Base-by-base conservation (phyloP, 1,140 invertebrate species). In the Steinernema feltiae region DNA sequence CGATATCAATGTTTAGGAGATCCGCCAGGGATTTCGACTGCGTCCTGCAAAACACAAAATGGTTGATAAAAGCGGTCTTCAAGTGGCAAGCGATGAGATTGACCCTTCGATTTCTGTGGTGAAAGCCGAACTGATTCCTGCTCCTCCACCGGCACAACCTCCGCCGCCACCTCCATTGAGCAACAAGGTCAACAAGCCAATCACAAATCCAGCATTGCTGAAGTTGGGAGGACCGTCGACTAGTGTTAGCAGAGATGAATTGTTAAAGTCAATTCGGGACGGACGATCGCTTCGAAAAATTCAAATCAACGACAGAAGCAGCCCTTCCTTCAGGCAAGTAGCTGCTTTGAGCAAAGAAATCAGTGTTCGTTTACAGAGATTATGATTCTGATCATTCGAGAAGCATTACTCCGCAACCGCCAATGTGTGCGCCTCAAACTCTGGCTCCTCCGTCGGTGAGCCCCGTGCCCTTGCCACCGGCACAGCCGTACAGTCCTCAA, bases 11-110 rank as follows among this genome's bases (percentile, higher is more conserved):
- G n/a, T 46, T 46, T 46, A 63, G 53, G 53, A 63, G 24, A 63
- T 63, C 53, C 53, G 53, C 53, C 53, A 63, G 12, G 53, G 53
- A 27, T 63, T 63, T 21, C 12, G 24, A 7, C 53, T 63, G 53
- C 53, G 53, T 63, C 53, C 53, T n/a, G 3, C 53, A 7, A 63
- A 63, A 27, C 53, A 63, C 53, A 63, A 63, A 63, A 63, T 63
- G 53, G 53, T 63, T 21, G 53, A 63, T 21, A 63, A 63, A 27
- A 63, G 53, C 53, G 53, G 53, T 7, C 15, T 63, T 27, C 12
- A 21, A 15, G 24, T 63, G 3, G 53, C 7, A 63, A 7, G 53
- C 24, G 53, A 63, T 12, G 53, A 63, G 53, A 12, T 63, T 3
- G 24, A 27, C 24, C 53, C 53, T 3, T 15, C 24, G 53, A 7